Conservation (phyloP, 2,797 vertebrate species). For the Rhinoraja longicauda region DNA sequence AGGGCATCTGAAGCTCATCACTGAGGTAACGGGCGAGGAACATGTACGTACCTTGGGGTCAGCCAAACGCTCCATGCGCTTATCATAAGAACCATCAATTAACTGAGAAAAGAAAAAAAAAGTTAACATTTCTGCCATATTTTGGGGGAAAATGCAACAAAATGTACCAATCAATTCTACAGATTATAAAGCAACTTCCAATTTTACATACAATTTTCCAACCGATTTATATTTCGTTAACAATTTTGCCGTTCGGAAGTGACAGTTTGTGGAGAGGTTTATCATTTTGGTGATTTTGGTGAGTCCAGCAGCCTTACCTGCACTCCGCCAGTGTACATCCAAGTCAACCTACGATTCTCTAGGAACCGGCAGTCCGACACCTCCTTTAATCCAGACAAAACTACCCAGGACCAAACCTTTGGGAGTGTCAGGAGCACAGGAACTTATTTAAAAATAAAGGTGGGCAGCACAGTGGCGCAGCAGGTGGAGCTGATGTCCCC, state of each 20-base stretch:
- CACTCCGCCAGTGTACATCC: no score
- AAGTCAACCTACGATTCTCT: no score
- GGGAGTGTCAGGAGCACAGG: no score
- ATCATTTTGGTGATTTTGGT: background rate
- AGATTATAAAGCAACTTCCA: background rate
- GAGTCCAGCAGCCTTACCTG: background rate
- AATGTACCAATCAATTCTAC: background rate
- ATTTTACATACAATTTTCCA: background rate
- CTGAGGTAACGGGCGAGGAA: background rate
- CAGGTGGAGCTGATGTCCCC: no score
- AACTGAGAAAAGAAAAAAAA: constrained; percentile 62
- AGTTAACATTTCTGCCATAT: background rate
- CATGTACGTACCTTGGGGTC: constrained; percentile 76
- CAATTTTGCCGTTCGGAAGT: background rate
- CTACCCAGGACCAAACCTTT: no score
- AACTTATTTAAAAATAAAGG: no score
- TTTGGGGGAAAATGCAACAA: background rate
- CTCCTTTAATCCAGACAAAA: no score
- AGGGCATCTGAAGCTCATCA: background rate
- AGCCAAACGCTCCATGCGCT: constrained; percentile 82
- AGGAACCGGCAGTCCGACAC: no score
- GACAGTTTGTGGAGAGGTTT: background rate
- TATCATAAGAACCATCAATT: constrained; percentile 91
- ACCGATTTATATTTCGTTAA: background rate
- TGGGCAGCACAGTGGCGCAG: no score